Evolutionary conservation across 2,113 vertebrate species (phyloP).

Genomic region (Perognathus longimembris): DNA sequence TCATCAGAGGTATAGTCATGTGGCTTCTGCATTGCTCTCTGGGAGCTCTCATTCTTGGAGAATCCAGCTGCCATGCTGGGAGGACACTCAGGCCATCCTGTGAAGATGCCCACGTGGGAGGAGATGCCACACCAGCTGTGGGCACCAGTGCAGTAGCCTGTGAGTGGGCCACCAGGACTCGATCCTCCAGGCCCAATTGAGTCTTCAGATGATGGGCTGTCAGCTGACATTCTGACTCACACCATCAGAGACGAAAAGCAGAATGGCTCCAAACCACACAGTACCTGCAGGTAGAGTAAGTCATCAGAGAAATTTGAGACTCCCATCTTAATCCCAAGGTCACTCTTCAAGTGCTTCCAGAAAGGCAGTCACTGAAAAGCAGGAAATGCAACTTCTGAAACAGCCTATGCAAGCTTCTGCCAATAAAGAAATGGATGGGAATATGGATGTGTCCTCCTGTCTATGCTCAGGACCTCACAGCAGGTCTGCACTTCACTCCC

Average conservation of each 20-base stretch:
- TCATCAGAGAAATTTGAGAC: not conserved
- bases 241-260: not conserved
- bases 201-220: not conserved
- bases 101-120: not conserved
- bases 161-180: not conserved
- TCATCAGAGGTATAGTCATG: not conserved
- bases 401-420: slow-evolving; percentile 24
- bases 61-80: not conserved
- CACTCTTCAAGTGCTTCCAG: not conserved
- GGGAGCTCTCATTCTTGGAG: not conserved
- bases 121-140: not conserved
- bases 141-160: not conserved
- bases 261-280: not conserved
- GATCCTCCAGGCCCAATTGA: not conserved
- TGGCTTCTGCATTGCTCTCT: not conserved
- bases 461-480: not conserved
- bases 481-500: not conserved
- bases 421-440: slow-evolving; percentile 5
- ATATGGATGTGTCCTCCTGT: not conserved
- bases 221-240: not conserved
- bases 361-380: not conserved
- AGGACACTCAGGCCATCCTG: not conserved
- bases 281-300: not conserved
- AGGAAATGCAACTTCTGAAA: not conserved
- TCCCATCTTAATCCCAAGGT: slow-evolving; percentile 7